These are phyloP conservation scores for Dicyrtoma fusca DNA, from an alignment of 2,888 invertebrate genomes.

Conservation along the genomic window DNA sequence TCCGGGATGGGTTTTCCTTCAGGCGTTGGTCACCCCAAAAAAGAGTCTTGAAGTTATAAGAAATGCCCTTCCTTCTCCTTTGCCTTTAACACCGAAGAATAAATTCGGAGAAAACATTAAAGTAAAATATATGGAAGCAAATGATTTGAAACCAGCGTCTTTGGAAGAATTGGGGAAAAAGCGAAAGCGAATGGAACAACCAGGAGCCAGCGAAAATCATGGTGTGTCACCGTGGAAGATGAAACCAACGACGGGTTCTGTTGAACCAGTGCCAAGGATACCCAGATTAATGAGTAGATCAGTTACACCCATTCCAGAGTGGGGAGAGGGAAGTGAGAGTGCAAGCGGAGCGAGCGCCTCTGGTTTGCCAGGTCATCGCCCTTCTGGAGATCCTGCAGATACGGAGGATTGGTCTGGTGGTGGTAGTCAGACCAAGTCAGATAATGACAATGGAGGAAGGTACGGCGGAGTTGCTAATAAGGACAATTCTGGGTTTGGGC, in stretches of 20 bases:
- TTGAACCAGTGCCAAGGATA: neutral
- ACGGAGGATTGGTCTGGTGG: too few relatives aligned
- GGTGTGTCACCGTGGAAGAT: too few relatives aligned
- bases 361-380: too few relatives aligned
- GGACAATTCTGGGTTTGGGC: neutral
- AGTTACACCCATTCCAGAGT: neutral
- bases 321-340: too few relatives aligned
- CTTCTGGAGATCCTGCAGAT: too few relatives aligned
- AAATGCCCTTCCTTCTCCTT: neutral
- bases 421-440: too few relatives aligned
- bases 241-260: neutral
- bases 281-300: neutral
- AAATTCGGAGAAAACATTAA: neutral
- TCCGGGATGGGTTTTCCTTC: slow-evolving; percentile 23
- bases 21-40: slow-evolving; percentile 15
- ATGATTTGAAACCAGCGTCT: neutral
- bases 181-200: neutral
- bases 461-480: neutral
- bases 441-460: too few relatives aligned
- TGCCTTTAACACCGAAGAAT: neutral
- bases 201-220: neutral
- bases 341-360: too few relatives aligned
- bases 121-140: neutral
- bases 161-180: neutral
- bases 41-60: neutral